These are phyloP conservation scores for Cydia strobilella DNA, from an alignment of 1,140 invertebrate species.

Conservation along the genomic window DNA sequence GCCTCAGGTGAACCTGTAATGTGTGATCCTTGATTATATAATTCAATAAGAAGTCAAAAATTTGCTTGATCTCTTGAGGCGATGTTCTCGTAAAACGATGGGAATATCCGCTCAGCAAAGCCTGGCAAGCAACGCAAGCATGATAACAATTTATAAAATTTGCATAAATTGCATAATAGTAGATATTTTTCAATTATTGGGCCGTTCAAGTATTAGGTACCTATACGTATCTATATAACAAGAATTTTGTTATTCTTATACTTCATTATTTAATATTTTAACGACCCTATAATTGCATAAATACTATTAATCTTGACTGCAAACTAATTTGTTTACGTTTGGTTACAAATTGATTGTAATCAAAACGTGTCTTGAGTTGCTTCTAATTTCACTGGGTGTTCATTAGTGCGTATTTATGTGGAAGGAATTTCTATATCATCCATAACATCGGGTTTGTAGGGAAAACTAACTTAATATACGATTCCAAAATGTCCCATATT, in stretches of 20 bases:
- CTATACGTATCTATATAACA: background rate
- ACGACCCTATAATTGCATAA: background rate
- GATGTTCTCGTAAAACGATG: background rate
- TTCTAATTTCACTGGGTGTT: background rate
- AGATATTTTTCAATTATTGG: too few species aligned
- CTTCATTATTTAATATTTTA: background rate
- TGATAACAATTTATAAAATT: background rate
- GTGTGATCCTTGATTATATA: too few species aligned
- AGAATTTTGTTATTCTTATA: background rate
- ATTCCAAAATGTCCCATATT: too few species aligned
- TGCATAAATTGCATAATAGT: background rate
- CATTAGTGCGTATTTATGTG: background rate
- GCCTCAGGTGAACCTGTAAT: too few species aligned
- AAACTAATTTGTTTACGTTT: background rate
- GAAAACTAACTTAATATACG: background rate
- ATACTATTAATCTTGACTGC: background rate
- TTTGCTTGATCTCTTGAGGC: background rate
- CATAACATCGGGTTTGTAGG: background rate
- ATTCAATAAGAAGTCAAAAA: too few species aligned
- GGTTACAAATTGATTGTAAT: background rate
- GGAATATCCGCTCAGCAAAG: background rate
- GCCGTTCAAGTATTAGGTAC: background rate
- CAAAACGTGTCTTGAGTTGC: background rate
- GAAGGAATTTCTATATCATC: background rate
- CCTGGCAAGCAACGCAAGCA: background rate